A percentile compares a stretch with the other conserved stretches of the same genome.
These are phyloP conservation scores for Rattus rattus DNA, from an alignment of 2,113 vertebrate genomes.

Conservation along the genomic window DNA sequence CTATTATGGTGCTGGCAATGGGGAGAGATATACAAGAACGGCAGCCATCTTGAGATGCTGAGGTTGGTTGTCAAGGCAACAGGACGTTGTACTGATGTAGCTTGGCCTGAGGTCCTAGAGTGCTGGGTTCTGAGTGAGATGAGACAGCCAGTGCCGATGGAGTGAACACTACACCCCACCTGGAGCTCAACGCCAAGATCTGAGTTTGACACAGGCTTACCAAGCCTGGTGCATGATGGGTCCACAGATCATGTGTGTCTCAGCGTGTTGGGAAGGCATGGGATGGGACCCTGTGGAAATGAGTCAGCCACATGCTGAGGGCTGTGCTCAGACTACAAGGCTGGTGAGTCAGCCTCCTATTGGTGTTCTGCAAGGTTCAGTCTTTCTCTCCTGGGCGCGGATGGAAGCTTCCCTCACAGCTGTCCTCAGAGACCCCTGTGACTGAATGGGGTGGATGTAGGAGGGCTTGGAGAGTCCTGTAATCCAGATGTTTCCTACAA, in stretches of 20 bases:
- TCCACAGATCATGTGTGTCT: background rate
- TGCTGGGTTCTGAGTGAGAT: background rate
- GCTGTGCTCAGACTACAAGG: background rate
- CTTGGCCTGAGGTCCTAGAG: background rate
- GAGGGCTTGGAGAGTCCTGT: background rate
- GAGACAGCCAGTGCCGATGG: constrained; percentile 59
- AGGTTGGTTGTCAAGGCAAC: constrained; percentile 90
- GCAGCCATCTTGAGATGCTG: constrained; percentile 75
- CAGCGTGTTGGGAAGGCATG: background rate
- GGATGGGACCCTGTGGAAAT: constrained; percentile 39
- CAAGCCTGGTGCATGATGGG: background rate
- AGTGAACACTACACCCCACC: background rate
- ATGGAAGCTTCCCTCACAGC: background rate
- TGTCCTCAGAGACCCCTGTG: background rate
- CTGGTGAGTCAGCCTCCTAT: constrained; percentile 26
- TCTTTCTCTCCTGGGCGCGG: background rate
- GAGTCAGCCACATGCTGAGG: constrained; percentile 78
- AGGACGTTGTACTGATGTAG: constrained; percentile 59
- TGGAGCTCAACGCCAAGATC: constrained; percentile 51
- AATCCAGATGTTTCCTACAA: background rate
- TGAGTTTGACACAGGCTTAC: background rate
- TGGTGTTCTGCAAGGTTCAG: background rate
- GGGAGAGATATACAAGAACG: constrained; percentile 57
- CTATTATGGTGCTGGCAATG: background rate
- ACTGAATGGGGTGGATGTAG: background rate